Evolutionary conservation across 2,888 invertebrate species (phyloP), one percentile per base, ranked within the genome.

Genomic region (Caenorhabditis macrosperma): DNA sequence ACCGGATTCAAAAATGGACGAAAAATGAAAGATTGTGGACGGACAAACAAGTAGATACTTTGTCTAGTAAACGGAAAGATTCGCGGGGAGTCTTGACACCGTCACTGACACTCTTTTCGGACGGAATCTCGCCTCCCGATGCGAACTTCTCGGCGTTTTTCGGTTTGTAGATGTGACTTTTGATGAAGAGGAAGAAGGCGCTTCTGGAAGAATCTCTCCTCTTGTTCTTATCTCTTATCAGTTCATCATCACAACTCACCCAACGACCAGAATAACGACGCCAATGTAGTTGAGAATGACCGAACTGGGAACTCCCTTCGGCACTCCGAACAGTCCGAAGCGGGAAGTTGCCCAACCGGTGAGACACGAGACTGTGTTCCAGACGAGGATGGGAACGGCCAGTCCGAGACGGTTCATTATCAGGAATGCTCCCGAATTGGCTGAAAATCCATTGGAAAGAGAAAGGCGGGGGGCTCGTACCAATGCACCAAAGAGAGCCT

Each of bases 341-440:
- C 84, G 63, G 0, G 71, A 75, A 0, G 82, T 84, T 15, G 82
- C 84, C 92, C 92, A 92, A 33, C 92, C 92, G 74, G 88, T 87
- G 7, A 92, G 79, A 55, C 92, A 88, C 75, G 91, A 92, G 50
- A 90, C 86, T 28, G 91, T 89, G 35, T 90, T 91, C 92, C 92
- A 92, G 38, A 92, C 89, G 46, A 92, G 89, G 28, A 92, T 78
- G 5, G 92, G 92, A 30, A 92, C 85, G 2, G 83, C 87, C 84
- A 92, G 87, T 22, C 92, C 92, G 48, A 92, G 90, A 6, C 90
- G 90, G 85, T 92, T 91, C 77, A 92, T 90, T 67, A 92, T 91
- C 1, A 91, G 90, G 10, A 92, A 91, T 0, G 91, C 91, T 83
- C 90, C 91, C 20, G 91, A 82, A 84, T 92, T 92, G n/a, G 91